A percentile compares a stretch with the other conserved stretches of the same genome.
phyloP scores from a whole-genome alignment of 2,888 invertebrate species.

The Listrodromus nycthemerus region DNA sequence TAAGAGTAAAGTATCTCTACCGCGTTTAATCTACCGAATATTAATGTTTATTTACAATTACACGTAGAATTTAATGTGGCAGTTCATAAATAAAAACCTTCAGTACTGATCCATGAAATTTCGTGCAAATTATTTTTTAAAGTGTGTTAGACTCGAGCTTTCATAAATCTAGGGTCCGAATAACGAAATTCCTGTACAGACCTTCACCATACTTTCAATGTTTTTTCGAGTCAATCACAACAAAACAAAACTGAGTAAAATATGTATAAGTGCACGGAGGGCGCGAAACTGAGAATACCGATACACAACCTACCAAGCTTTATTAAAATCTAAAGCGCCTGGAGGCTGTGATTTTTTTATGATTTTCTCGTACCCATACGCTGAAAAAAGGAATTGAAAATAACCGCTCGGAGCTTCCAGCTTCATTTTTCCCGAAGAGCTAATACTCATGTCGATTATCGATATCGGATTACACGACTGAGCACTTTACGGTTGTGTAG shows the following conservation, averaged over 20 bases:
- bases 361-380: not conserved
- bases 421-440: constrained; percentile 40
- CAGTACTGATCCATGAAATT: not conserved
- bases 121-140: not conserved
- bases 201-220: not conserved
- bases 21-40: not conserved
- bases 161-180: not conserved
- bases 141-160: not conserved
- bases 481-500: constrained; percentile 75
- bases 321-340: constrained; percentile 47
- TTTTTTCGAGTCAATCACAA: not conserved
- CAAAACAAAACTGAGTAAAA: not conserved
- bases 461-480: constrained; percentile 79
- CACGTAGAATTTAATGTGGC: not conserved
- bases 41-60: not conserved
- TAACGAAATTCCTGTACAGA: not conserved
- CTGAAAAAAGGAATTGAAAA: constrained; percentile 18
- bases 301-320: not conserved
- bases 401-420: constrained; percentile 58
- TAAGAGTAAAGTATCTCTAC: not conserved
- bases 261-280: not conserved
- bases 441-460: constrained; percentile 71
- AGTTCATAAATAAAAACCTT: not conserved
- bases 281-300: not conserved
- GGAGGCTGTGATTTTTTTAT: constrained; percentile 68